These are phyloP conservation scores for Rhynchomys soricoides DNA, from an alignment of 2,113 vertebrate genomes.

Conservation along the genomic window DNA sequence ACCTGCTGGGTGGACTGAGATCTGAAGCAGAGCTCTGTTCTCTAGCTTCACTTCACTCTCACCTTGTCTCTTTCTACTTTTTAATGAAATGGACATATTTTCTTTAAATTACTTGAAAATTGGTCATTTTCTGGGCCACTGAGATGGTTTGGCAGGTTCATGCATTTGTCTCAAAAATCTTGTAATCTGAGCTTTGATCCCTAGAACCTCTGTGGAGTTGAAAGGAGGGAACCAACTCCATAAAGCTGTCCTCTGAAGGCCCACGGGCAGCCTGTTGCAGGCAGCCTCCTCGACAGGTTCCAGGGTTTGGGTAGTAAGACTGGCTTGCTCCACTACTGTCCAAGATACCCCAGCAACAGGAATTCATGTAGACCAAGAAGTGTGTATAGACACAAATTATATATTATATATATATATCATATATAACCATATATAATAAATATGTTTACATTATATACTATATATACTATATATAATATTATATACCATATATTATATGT, in stretches of 20 bases:
- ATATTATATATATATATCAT: neutral
- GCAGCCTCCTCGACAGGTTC: neutral
- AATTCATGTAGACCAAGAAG: no score
- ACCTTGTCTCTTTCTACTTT: neutral
- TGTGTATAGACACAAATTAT: neutral
- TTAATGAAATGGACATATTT: neutral
- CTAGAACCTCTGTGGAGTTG: neutral
- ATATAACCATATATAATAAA: no score
- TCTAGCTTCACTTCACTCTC: neutral
- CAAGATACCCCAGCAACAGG: no score
- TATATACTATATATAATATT: no score
- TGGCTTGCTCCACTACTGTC: no score
- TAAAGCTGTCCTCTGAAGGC: neutral
- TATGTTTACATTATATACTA: neutral
- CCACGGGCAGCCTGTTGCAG: neutral
- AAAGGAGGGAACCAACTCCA: neutral
- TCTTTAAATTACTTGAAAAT: neutral
- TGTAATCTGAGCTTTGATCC: neutral
- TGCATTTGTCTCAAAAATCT: neutral
- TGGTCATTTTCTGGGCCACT: neutral
- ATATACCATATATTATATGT: neutral
- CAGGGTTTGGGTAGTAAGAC: no score
- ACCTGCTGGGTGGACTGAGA: neutral
- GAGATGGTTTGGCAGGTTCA: neutral
- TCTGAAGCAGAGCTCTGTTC: accelerated